These are phyloP conservation scores for Sinhomidia bicolor DNA, from an alignment of 2,888 invertebrate genomes.

Conservation along the genomic window DNA sequence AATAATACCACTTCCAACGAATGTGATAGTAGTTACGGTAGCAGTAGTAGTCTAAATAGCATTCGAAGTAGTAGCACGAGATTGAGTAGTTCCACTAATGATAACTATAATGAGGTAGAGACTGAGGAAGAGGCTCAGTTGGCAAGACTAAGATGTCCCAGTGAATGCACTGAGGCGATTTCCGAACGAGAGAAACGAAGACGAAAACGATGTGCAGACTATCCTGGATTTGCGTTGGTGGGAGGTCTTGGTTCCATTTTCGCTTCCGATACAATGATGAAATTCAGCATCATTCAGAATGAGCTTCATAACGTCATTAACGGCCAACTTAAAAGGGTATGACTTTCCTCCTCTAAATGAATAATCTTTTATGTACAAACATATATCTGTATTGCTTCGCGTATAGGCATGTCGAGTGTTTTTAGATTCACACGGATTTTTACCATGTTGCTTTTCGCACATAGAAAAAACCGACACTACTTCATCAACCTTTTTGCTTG, in stretches of 20 bases:
- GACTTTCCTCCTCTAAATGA: conserved; percentile 80
- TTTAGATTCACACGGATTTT: neutral
- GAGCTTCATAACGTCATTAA: conserved; percentile 99
- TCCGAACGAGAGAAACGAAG: conserved; percentile 90
- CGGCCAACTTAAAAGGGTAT: conserved; percentile 97
- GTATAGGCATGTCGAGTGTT: neutral
- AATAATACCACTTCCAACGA: conserved; percentile 61
- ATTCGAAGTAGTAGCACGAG: conserved; percentile 61
- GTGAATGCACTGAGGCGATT: conserved; percentile 93
- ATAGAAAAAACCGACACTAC: neutral
- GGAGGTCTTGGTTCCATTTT: conserved; percentile 90
- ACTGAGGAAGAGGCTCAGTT: conserved; percentile 84
- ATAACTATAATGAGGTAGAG: conserved; percentile 68
- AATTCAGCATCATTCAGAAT: conserved; percentile 97
- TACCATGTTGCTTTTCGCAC: neutral
- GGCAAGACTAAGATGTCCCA: conserved; percentile 92
- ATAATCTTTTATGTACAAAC: neutral
- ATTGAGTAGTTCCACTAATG: conserved; percentile 44
- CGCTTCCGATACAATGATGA: conserved; percentile 98
- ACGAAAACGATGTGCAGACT: conserved; percentile 92
- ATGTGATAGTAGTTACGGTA: conserved; percentile 76
- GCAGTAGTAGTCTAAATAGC: conserved; percentile 69
- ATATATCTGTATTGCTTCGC: neutral
- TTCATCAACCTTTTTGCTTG: neutral
- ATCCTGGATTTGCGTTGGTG: conserved; percentile 92